Conservation (phyloP, 2,888 invertebrate species). For the Branchellion lobata region DNA sequence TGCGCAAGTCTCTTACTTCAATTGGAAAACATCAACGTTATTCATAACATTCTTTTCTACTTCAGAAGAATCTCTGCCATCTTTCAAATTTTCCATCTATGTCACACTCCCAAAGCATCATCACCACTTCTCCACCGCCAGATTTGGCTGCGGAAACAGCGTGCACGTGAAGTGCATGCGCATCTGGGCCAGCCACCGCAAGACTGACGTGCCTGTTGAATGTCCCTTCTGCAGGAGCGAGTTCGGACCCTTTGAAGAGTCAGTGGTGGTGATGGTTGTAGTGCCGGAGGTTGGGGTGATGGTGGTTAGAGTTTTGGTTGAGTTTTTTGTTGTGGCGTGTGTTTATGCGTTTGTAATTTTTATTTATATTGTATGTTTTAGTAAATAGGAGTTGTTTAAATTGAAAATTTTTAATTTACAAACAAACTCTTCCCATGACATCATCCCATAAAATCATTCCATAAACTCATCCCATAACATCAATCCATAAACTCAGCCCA, state of each 20-base stretch:
- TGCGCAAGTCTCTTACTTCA: no score
- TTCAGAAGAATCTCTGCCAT: no score
- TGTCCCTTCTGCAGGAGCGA: constrained; percentile 63
- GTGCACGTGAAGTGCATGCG: constrained; percentile 63
- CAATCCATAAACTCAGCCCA: no score
- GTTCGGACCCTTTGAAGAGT: constrained; percentile 58
- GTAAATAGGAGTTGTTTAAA: no score
- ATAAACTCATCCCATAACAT: no score
- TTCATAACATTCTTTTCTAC: no score
- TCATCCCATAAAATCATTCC: no score
- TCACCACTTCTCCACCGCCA: constrained; percentile 42
- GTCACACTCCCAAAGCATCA: not conserved
- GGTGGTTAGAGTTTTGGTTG: constrained; percentile 46
- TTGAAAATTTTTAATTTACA: no score
- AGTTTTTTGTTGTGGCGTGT: not conserved
- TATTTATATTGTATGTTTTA: not conserved
- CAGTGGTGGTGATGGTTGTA: constrained; percentile 55
- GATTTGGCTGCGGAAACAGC: constrained; percentile 62
- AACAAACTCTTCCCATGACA: no score
- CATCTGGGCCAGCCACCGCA: constrained; percentile 61
- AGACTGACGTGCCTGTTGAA: constrained; percentile 57
- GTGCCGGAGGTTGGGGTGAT: no score
- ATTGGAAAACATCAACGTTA: no score
- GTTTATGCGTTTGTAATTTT: not conserved
- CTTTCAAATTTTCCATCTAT: no score